Conservation (phyloP, 2,888 invertebrate genomes). For the Ecliptopera silaceata region DNA sequence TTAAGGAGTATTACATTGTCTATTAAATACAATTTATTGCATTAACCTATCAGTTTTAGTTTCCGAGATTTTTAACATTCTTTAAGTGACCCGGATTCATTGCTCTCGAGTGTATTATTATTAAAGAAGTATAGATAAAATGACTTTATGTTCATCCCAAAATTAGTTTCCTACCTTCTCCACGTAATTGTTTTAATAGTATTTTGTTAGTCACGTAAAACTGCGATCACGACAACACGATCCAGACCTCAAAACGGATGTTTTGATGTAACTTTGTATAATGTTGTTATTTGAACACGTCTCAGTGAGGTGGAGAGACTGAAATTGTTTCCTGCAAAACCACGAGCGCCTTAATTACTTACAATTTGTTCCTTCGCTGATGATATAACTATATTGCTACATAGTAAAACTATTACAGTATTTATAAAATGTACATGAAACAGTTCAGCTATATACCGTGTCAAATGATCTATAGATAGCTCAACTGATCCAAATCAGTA, state of each 20-base stretch:
- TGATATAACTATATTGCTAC: neutral
- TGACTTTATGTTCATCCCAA: neutral
- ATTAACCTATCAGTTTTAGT: too few relatives aligned
- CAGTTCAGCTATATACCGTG: too few relatives aligned
- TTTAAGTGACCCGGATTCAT: too few relatives aligned
- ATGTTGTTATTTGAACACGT: constrained; percentile 55
- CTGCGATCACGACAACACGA: constrained; percentile 66
- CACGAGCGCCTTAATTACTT: constrained; percentile 22
- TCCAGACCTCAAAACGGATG: constrained; percentile 43
- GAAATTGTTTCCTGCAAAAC: constrained; percentile 41
- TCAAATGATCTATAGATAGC: too few relatives aligned
- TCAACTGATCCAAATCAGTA: too few relatives aligned
- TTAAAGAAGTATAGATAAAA: neutral
- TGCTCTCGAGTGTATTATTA: too few relatives aligned
- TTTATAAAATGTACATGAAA: too few relatives aligned
- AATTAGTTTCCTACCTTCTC: neutral
- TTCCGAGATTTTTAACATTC: too few relatives aligned
- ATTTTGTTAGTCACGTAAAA: constrained; percentile 64
- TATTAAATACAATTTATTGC: too few relatives aligned
- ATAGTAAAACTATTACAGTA: neutral
- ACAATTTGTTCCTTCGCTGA: constrained; percentile 16
- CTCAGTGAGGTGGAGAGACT: constrained; percentile 38
- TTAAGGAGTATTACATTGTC: too few relatives aligned
- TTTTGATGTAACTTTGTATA: constrained; percentile 54
- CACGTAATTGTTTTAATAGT: constrained; percentile 52